Evolutionary conservation across 2,797 vertebrate species (phyloP).

Genomic region (Anomalospiza imberbis): DNA sequence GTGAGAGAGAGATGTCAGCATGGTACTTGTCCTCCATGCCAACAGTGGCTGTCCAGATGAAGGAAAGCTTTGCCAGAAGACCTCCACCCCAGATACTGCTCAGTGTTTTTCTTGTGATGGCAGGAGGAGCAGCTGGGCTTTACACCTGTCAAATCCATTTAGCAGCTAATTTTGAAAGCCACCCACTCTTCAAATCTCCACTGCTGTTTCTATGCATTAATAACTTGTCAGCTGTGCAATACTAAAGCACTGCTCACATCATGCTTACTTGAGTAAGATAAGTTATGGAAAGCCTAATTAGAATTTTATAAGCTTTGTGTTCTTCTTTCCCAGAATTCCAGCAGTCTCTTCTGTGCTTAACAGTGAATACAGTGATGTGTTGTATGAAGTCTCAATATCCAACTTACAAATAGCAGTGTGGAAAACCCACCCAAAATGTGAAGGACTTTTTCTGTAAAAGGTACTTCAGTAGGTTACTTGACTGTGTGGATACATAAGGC

Average conservation of each 20-base stretch:
- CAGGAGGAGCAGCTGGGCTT: slow-evolving; percentile 26
- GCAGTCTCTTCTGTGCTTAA: background rate
- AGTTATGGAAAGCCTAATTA: slow-evolving; percentile 24
- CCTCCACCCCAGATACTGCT: background rate
- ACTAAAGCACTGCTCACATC: slow-evolving; percentile 8
- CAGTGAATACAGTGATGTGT: background rate
- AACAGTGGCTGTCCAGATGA: background rate
- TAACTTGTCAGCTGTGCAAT: slow-evolving; percentile 29
- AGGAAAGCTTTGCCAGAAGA: background rate
- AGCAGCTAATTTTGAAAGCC: slow-evolving; percentile 31
- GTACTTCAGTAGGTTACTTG: background rate
- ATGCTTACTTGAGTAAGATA: background rate
- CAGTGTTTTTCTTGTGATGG: background rate
- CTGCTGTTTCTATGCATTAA: slow-evolving; percentile 42
- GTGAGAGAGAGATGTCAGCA: background rate
- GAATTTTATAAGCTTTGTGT: background rate
- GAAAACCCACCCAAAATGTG: background rate
- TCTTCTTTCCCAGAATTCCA: slow-evolving; percentile 7
- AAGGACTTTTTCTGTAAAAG: background rate
- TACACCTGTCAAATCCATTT: slow-evolving; percentile 42
- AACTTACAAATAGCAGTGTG: background rate
- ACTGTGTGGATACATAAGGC: background rate
- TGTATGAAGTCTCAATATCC: background rate
- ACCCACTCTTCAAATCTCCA: slow-evolving; percentile 37
- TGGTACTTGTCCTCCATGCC: background rate